Base-by-base conservation (phyloP, 2,888 invertebrate species). In the Marasmarcha lunaedactyla region DNA sequence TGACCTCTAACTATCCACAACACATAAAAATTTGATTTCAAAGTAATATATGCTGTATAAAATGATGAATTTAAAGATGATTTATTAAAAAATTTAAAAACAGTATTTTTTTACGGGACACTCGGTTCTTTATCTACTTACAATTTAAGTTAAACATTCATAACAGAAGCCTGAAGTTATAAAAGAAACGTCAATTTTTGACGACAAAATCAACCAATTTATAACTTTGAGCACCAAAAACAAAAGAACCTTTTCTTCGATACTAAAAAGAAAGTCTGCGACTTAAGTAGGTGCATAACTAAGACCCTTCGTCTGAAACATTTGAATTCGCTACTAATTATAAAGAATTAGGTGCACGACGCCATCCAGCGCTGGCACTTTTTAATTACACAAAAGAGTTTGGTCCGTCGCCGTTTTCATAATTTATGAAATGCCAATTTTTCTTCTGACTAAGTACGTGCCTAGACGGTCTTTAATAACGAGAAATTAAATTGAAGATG, bases 351-450 rank as follows among this genome's bases (percentile, higher is more conserved):
- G 10, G 30, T n/a, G 30, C 11, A 3, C 30, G 7, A 26, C 25
- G 12, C 25, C 4, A 33, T n/a, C n/a, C 7, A 11, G 14, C 34
- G 12, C 34, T 45, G 51, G 52, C 54, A 50, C 45, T 49, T 55
- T 62, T 65, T 65, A 65, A 68, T 67, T 65, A 66, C 59, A 52
- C 50, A 54, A 54, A 54, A 54, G 52, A 51, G 48, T 53, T 52
- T 51, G 52, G 51, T 56, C 53, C 47, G 46, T 46, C 44, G 43
- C 51, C 47, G 51, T 49, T 55, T 59, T 57, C 49, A 57, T 59
- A 62, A 63, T 59, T 65, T 57, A 63, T 62, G 55, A 55, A 66
- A 64, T 60, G 46, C 52, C 60, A 58, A 58, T 62, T 60, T 61
- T 62, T 61, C 51, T 51, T 48, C 46, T 51, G 45, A 44, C 42